phyloP scores from a whole-genome alignment of 2,113 vertebrate species.

The Emberiza fucata region DNA sequence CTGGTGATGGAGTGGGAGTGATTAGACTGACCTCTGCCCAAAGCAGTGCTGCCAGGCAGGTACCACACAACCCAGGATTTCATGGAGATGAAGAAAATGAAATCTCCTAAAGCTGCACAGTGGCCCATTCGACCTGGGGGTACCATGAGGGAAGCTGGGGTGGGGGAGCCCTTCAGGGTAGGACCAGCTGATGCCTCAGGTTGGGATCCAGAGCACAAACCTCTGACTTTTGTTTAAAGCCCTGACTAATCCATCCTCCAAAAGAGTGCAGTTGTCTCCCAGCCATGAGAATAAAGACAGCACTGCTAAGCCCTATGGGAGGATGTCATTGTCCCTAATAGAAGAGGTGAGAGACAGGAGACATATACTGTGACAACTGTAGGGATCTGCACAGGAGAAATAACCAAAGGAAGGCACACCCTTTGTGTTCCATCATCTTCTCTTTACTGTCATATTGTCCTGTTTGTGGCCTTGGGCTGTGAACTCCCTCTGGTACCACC shows the following conservation, averaged over 20 bases:
- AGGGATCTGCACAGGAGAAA: not conserved
- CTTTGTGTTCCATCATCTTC: not conserved
- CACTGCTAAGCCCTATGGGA: not conserved
- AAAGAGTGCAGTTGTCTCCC: not conserved
- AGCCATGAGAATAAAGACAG: not conserved
- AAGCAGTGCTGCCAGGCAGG: not conserved
- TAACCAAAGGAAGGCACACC: not conserved
- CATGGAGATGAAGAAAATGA: not conserved
- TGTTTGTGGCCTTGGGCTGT: not conserved
- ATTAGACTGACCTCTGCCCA: not conserved
- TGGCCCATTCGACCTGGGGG: too few relatives aligned
- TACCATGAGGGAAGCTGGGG: accelerated
- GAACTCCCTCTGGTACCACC: not conserved
- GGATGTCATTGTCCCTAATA: not conserved
- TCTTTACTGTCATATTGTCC: not conserved
- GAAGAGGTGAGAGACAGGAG: not conserved
- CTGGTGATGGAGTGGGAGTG: not conserved
- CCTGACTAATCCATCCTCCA: not conserved
- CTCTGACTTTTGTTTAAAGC: not conserved
- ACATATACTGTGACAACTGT: not conserved
- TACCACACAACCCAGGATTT: not conserved
- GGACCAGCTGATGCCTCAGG: not conserved
- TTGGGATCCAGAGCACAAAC: not conserved
- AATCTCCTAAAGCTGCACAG: not conserved
- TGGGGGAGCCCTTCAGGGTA: not conserved